phyloP scores from a whole-genome alignment of 2,113 vertebrate species.

The Erythrocebus patas region DNA sequence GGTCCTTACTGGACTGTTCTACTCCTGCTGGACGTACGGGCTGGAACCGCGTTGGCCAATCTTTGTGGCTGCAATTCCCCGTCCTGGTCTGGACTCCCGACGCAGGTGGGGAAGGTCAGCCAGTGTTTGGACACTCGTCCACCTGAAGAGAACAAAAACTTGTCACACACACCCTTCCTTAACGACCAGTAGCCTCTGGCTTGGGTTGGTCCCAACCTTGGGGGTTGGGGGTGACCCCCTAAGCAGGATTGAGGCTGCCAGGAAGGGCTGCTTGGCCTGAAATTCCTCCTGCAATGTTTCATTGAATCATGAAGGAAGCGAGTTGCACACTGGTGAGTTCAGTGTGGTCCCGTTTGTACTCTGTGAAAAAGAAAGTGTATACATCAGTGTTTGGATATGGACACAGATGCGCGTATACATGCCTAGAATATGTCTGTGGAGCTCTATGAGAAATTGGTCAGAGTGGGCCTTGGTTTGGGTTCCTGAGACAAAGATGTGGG shows the following conservation, averaged over 20 bases:
- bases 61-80: background rate
- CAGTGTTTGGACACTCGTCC: background rate
- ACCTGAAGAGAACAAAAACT: background rate
- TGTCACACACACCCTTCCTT: background rate
- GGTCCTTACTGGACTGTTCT: background rate
- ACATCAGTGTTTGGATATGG: background rate
- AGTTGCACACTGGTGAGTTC: background rate
- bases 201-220: background rate
- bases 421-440: background rate
- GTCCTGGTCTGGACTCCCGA: background rate
- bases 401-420: background rate
- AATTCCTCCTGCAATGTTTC: background rate
- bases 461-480: background rate
- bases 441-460: background rate
- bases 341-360: background rate
- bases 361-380: background rate
- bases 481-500: background rate
- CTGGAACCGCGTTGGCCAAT: accelerated
- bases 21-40: background rate
- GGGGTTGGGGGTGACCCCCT: background rate
- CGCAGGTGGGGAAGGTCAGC: background rate
- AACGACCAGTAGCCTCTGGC: background rate
- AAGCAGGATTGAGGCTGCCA: background rate
- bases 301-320: background rate
- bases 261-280: background rate